phyloP scores from a whole-genome alignment of 1,140 invertebrate species.

The Drosophila sucinea region DNA sequence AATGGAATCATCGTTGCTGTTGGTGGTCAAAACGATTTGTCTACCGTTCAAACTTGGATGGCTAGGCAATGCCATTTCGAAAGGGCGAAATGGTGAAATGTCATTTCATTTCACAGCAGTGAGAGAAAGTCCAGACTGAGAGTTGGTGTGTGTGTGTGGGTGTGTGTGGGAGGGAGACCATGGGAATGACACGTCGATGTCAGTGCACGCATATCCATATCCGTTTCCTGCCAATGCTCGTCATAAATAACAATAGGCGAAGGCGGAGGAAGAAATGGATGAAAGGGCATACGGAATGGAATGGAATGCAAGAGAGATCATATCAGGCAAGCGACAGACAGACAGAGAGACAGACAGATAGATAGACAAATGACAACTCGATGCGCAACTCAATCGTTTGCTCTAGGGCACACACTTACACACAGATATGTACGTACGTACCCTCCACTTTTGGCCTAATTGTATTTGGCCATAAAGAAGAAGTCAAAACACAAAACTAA shows the following conservation, averaged over 20 bases:
- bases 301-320: conserved; percentile 27
- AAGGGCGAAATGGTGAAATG: conserved; percentile 32
- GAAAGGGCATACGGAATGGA: not conserved
- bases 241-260: conserved; percentile 69
- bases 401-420: not conserved
- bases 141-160: not conserved
- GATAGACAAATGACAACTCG: conserved; percentile 26
- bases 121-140: not conserved
- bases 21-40: conserved; percentile 58
- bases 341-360: conserved; percentile 26
- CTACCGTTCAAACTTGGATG: conserved; percentile 46
- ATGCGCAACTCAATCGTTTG: conserved; percentile 17
- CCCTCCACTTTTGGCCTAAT: not conserved
- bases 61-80: conserved; percentile 32
- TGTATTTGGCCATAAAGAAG: conserved; percentile 8
- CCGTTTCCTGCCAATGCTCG: conserved; percentile 62
- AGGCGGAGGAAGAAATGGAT: too few species aligned
- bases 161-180: not conserved
- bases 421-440: not conserved
- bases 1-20: conserved; percentile 1
- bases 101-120: conserved; percentile 13
- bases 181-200: conserved; percentile 55
- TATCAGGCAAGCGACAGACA: conserved; percentile 33
- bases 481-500: conserved; percentile 7
- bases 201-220: conserved; percentile 66